Evolutionary conservation across 2,113 vertebrate species (phyloP).

Genomic region (Phainopepla nitens): DNA sequence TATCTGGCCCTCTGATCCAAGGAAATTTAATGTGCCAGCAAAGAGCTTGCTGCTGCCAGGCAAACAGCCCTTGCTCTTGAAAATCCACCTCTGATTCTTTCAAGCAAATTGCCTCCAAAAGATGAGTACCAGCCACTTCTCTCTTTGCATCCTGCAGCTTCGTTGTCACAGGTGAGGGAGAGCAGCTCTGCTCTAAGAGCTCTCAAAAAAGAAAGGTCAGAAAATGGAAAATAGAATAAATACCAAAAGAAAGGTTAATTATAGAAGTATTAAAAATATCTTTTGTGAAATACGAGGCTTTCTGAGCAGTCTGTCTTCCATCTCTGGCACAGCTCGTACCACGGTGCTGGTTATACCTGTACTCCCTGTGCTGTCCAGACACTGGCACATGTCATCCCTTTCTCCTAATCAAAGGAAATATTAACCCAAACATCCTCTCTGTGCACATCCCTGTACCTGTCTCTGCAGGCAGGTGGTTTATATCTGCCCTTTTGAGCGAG

Average conservation of each 20-base stretch:
- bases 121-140: background rate
- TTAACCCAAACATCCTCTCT: background rate
- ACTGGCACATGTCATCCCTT: background rate
- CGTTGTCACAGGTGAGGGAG: background rate
- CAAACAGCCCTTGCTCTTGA: background rate
- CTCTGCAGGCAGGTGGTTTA: background rate
- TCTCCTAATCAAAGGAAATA: background rate
- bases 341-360: fast-evolving
- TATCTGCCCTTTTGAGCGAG: background rate
- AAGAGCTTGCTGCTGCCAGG: background rate
- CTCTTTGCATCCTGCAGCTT: background rate
- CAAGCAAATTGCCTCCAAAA: background rate
- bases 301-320: background rate
- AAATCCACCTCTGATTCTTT: background rate
- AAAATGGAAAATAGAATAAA: background rate
- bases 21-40: background rate
- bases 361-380: background rate
- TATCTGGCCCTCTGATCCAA: background rate
- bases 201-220: background rate
- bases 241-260: background rate
- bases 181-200: background rate
- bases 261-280: background rate
- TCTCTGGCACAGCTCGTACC: background rate
- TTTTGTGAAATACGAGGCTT: background rate
- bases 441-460: background rate